Conservation (phyloP, 2,113 vertebrate species). For the Melanostigma gelatinosum region DNA sequence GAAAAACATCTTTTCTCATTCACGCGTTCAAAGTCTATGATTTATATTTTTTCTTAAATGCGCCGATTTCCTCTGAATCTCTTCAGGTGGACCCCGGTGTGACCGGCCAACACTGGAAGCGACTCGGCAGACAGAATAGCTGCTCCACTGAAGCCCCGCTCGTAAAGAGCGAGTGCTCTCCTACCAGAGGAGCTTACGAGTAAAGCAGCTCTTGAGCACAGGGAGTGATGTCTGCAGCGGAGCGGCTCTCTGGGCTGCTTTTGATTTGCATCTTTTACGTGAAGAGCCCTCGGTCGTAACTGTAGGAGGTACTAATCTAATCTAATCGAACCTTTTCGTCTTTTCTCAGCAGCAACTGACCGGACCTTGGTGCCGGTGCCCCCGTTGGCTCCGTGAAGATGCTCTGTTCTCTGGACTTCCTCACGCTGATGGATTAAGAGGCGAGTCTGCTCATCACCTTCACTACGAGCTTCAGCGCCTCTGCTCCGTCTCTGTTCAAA, state of each 20-base stretch:
- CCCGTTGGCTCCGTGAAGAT: slow-evolving; percentile 34
- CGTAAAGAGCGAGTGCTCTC: neutral
- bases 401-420: slow-evolving; percentile 25
- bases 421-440: slow-evolving; percentile 67
- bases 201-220: slow-evolving; percentile 16
- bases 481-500: neutral
- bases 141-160: neutral
- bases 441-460: slow-evolving; percentile 33
- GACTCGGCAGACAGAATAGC: neutral
- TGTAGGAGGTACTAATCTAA: no score
- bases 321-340: neutral
- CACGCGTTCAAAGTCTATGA: neutral
- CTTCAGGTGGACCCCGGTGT: neutral
- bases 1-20: neutral
- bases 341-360: slow-evolving; percentile 37
- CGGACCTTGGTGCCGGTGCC: neutral
- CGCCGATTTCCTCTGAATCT: neutral
- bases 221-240: no score
- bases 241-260: neutral
- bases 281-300: neutral
- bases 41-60: neutral
- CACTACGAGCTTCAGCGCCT: neutral
- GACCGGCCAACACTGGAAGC: neutral
- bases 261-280: neutral
- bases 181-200: no score